Evolutionary conservation across 2,888 invertebrate genomes (phyloP), one percentile per base, ranked within the genome.

Genomic region (Ceramica pisi): DNA sequence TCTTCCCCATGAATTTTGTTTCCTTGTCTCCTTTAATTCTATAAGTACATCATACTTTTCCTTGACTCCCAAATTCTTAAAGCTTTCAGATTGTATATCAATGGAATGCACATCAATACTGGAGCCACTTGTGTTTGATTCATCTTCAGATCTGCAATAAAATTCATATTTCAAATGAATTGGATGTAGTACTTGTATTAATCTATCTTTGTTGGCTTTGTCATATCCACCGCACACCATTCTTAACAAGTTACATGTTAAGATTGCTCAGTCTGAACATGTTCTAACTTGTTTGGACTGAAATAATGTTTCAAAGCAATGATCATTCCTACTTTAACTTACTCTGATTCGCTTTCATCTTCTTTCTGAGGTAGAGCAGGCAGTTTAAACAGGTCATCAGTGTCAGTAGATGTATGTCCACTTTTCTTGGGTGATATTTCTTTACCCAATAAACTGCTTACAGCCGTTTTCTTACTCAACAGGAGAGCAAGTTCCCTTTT

Each of bases 21-120:
- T 99, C 78, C 98, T 97, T 1, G 98, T 98, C 91, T 99, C 99
- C 92, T 98, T 98, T 75, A 99, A 96, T 87, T 99, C 99, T 19
- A 97, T 97, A 4, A 99, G 96, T 84, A 99, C 97, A 91, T 99
- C 99, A 94, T 99, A 98, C 71, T 98, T 97, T n/a, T 99, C 97
- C 92, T 99, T 98, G 0, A 98, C 96, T 5, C 99, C 98, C 71
- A 99, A 93, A 38, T 96, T 96, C 89, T 97, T 97, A 90, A 99
- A 99, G 79, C 98, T 97, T 6, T 97, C 96, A 65, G 98, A 98
- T 68, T 97, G 97, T 31, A 98, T 97, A 94, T 99, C 98, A 53
- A 99, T 97, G 4, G 97, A 96, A 89, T 98, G 98, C 67, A 99
- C 94, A 91, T 98, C 97, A 81, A 96, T 89, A 53, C 91, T 90